Evolutionary conservation across 2,113 vertebrate species (phyloP).

Genomic region (Cnemophilus loriae): DNA sequence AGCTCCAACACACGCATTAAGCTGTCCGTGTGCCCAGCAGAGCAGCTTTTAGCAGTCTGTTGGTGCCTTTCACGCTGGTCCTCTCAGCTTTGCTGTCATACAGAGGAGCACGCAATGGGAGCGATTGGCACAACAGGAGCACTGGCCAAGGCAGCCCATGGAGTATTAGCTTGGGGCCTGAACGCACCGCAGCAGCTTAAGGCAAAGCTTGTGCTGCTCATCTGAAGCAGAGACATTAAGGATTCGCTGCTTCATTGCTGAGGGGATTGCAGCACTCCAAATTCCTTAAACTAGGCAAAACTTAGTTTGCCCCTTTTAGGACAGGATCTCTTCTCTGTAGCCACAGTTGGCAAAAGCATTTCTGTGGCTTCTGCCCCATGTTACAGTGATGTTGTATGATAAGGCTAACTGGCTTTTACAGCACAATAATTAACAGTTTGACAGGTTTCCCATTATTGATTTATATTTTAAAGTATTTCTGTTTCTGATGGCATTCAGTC

Average conservation of each 20-base stretch:
- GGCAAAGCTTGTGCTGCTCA: not conserved
- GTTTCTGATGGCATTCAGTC: not conserved
- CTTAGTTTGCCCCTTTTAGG: not conserved
- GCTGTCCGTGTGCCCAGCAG: not conserved
- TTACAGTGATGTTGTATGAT: not conserved
- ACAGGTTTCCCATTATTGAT: not conserved
- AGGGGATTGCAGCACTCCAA: not conserved
- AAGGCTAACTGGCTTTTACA: not conserved
- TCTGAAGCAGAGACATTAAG: not conserved
- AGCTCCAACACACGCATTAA: fast-evolving
- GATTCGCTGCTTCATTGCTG: not conserved
- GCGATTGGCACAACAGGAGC: not conserved
- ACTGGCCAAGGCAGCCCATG: not conserved
- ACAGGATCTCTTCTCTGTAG: not conserved
- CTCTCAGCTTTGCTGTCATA: not conserved
- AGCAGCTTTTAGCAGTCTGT: not conserved
- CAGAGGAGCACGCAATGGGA: not conserved
- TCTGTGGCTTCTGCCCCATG: not conserved
- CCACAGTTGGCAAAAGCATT: not conserved
- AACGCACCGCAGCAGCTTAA: not conserved
- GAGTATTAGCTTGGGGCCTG: not conserved
- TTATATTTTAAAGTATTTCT: not conserved
- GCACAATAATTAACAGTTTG: not conserved
- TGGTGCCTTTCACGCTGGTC: fast-evolving
- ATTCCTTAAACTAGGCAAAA: not conserved